Conservation (phyloP, 1,140 invertebrate species). For the Aphaenogaster ashmeadi region DNA sequence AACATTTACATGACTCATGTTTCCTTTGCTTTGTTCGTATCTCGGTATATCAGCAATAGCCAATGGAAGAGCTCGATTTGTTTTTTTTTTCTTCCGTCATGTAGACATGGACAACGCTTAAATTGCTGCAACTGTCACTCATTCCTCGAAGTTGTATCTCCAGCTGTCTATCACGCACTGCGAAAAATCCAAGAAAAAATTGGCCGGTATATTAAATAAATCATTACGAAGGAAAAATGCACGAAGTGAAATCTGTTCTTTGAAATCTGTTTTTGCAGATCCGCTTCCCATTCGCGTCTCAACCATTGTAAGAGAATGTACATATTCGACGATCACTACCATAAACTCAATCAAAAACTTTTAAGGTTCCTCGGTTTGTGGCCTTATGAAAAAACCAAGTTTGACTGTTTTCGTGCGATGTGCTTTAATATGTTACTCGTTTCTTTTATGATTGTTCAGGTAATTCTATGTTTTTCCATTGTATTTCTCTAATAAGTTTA, state of each 20-base stretch:
- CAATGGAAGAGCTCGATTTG: neutral
- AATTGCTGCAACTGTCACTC: constrained; percentile 50
- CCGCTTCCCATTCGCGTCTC: neutral
- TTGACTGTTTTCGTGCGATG: neutral
- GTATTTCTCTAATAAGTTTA: constrained; percentile 9
- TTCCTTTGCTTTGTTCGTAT: neutral
- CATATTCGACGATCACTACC: neutral
- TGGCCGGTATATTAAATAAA: neutral
- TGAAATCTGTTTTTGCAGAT: neutral
- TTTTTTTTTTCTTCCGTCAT: neutral
- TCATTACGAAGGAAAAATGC: neutral
- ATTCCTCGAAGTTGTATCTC: neutral
- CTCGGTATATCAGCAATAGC: neutral
- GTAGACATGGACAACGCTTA: neutral
- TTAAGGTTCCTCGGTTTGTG: constrained; percentile 2
- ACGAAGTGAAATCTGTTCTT: neutral
- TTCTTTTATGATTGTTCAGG: neutral
- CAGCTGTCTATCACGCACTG: neutral
- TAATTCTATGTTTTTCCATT: neutral
- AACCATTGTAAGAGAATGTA: constrained; percentile 10
- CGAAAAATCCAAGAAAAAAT: constrained; percentile 24
- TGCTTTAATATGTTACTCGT: neutral
- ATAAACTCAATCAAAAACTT: neutral
- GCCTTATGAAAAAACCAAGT: constrained; percentile 18
- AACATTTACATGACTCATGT: neutral